Percentiles rank a stretch among this genome's conserved stretches.
These are phyloP conservation scores for Bombus sibiricus DNA, from an alignment of 1,140 invertebrate genomes.

Conservation along the genomic window DNA sequence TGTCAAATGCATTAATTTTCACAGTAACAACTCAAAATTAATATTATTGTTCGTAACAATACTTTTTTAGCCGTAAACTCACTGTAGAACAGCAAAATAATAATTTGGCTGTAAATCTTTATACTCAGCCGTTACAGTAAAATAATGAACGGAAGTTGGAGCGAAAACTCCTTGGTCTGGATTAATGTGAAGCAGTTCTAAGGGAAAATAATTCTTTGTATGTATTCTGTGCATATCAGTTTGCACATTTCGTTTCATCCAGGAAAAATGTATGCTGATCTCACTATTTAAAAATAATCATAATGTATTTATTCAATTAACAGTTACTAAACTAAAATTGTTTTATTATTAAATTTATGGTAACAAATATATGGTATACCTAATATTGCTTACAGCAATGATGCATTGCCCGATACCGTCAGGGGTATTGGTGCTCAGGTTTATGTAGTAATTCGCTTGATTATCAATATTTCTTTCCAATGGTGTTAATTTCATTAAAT, in stretches of 20 bases:
- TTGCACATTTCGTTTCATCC: constrained; percentile 47
- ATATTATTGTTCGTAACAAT: not conserved
- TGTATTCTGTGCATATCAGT: not conserved
- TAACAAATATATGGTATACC: constrained; percentile 32
- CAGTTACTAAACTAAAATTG: not conserved
- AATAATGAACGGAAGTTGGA: constrained; percentile 37
- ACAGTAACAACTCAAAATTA: not conserved
- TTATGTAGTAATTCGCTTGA: constrained; percentile 27
- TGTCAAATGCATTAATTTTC: not conserved
- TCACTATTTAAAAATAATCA: constrained; percentile 38
- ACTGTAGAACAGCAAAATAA: constrained; percentile 63
- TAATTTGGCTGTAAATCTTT: constrained; percentile 26
- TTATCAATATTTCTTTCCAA: constrained; percentile 24
- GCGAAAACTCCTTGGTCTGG: constrained; percentile 57
- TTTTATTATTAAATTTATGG: not conserved
- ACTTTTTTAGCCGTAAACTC: not conserved
- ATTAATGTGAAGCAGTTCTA: constrained; percentile 47
- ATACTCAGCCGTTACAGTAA: constrained; percentile 47
- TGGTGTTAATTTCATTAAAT: constrained; percentile 1
- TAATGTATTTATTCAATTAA: not conserved
- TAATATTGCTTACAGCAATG: constrained; percentile 52
- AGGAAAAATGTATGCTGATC: constrained; percentile 61
- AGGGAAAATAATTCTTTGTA: constrained; percentile 40
- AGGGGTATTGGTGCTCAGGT: constrained; percentile 18
- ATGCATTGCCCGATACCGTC: constrained; percentile 10